Evolutionary conservation across 2,797 vertebrate species (phyloP).

Genomic region (Orientallactaga sibirica): DNA sequence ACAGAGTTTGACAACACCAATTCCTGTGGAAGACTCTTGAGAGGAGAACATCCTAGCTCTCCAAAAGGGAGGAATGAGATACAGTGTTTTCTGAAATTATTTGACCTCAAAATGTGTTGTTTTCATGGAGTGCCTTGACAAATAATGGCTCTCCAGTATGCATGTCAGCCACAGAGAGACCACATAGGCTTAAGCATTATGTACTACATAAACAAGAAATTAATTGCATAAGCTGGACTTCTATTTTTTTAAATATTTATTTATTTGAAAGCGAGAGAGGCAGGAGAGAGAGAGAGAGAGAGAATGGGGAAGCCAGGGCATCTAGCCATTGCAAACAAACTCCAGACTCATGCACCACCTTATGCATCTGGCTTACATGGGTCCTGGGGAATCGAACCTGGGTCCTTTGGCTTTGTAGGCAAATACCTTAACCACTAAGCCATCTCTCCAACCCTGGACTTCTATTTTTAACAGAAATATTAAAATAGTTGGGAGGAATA

Average conservation of each 20-base stretch:
- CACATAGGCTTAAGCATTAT: background rate
- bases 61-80: background rate
- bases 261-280: no score
- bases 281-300: no score
- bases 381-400: no score
- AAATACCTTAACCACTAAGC: no score
- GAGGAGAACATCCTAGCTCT: background rate
- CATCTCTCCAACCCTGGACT: background rate
- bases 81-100: background rate
- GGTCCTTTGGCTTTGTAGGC: no score
- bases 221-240: constrained; percentile 22
- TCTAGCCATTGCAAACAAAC: no score
- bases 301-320: no score
- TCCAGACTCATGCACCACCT: no score
- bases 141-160: background rate
- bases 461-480: constrained; percentile 60
- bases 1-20: background rate
- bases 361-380: no score
- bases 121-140: background rate
- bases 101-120: background rate
- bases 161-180: background rate
- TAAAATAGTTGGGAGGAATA: constrained; percentile 44
- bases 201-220: background rate
- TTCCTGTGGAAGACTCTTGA: background rate
- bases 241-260: background rate